Evolutionary conservation across 1,140 invertebrate species (phyloP), one percentile per base, ranked within the genome.

Genomic region (Lepidurus packardi): DNA sequence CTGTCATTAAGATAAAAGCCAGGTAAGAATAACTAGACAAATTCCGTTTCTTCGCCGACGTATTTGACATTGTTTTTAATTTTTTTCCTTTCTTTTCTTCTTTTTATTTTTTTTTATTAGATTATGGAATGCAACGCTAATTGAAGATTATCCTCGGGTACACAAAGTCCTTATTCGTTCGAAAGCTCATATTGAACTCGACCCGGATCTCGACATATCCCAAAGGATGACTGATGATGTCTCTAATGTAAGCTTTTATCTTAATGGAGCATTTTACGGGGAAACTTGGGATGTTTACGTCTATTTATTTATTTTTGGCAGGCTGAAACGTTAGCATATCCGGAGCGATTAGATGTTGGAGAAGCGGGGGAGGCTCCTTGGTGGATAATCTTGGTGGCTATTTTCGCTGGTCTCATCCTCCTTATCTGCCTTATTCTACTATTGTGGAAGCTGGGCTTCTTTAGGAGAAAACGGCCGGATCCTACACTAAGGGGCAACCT

Each of bases 61-160:
- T 45, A 45, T 73, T 73, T 78, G 21, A 8, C 21, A 13, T 25
- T n/a, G 47, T 53, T 78, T 73, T 10, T 78, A 44, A 73, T 11
- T 78, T 25, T 25, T 13, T 6, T 16, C 21, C n/a, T n/a, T n/a
- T n/a, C n/a, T n/a, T 16, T 21, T 9, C 13, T 21, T 78, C 24
- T 16, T 8, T 74, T n/a, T n/a, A n/a, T n/a, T 21, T 44, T 77
- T 74, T 45, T 4, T 53, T 82, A 83, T 77, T 73, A 89, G 93
- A 75, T 86, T 98, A 8, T 97, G 95, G 95, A 97, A 96, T 87
- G 90, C 92, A 1, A 97, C 95, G 0, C 86, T 98, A 13, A 91
- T 94, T 1, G 91, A 94, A 83, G 92, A 96, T 84, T 96, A 95
- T 85, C 91, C 92, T 0, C 88, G 90, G 74, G 92, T 95, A n/a